Evolutionary conservation across 2,888 invertebrate species (phyloP), one percentile per base, ranked within the genome.

Genomic region (Melikaiella ostensackeni): DNA sequence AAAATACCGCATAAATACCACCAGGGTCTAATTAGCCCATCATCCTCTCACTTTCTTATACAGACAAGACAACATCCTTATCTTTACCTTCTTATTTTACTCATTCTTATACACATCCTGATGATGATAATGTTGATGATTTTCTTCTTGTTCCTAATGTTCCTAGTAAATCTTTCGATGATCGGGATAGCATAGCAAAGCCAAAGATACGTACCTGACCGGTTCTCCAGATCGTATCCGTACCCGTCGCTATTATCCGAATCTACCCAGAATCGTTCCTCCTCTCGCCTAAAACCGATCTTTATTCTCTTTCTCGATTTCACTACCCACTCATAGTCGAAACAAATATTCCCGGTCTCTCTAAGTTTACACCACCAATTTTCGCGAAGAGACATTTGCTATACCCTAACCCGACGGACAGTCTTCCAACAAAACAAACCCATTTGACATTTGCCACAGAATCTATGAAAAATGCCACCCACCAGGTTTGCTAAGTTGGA

Each of bases 141-240:
- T 16, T 0, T 42, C 6, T 5, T 1, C 42, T 42, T 11, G 24
- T 24, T 24, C 24, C 55, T 55, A 16, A 16, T 42, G 16, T n/a
- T 50, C n/a, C 24, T 64, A 38, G 42, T 16, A 16, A 21, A 64
- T 24, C 13, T 50, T 50, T 50, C 50, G 50, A 8, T n/a, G 50
- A 50, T 50, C n/a, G 50, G 9, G n/a, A 57, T 42, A 70, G 70
- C 50, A 70, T 70, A 70, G 70, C 70, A 70, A 70, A 70, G 70
- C 70, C 70, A 70, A 46, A 46, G 46, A 74, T 74, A 74, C 74
- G 74, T 74, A 74, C 74, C 74, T 74, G 57, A 74, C 64, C 64
- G 64, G 16, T 64, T 64, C 38, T 74, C 35, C 33, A 61, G 35
- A 59, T 61, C 59, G 57, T 61, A 61, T 74, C 57, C 74, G 35